Evolutionary conservation across 2,888 invertebrate species (phyloP).

Genomic region (Eulithis testata): DNA sequence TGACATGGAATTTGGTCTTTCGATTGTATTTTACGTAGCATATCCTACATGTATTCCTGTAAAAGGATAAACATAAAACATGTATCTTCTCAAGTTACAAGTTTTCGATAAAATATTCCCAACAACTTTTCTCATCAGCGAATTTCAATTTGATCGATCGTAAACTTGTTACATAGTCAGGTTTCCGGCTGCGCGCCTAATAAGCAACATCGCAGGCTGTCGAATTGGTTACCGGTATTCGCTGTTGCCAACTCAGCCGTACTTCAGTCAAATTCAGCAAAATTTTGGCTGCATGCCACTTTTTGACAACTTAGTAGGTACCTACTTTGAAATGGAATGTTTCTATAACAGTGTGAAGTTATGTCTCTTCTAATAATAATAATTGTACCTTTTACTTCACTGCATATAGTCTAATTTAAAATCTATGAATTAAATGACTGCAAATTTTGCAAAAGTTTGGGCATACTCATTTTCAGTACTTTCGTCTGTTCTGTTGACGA

Average conservation of each 20-base stretch:
- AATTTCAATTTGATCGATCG: constrained; percentile 31
- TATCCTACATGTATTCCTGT: not conserved
- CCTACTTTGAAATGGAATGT: not conserved
- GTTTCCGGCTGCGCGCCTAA: constrained; percentile 32
- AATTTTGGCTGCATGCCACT: constrained; percentile 10
- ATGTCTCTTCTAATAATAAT: not conserved
- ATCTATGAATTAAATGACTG: too few species aligned
- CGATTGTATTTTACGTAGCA: too few species aligned
- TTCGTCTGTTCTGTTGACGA: too few species aligned
- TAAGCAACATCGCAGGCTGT: constrained; percentile 29
- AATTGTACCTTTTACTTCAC: not conserved
- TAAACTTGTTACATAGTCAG: constrained; percentile 31
- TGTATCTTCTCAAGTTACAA: constrained; percentile 2
- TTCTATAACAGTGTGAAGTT: not conserved
- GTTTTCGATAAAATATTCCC: constrained; percentile 17
- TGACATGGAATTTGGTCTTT: too few species aligned
- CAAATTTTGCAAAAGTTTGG: too few species aligned
- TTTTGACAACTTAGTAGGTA: constrained; percentile 13
- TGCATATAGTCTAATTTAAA: too few species aligned
- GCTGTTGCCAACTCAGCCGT: constrained; percentile 21
- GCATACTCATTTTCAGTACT: too few species aligned
- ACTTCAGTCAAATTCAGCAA: constrained; percentile 19
- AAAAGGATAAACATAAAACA: constrained; percentile 2
- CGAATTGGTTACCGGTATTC: constrained; percentile 18
- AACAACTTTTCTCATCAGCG: constrained; percentile 28